These are phyloP conservation scores for Cromileptes altivelis DNA, from an alignment of 2,113 vertebrate species.

Conservation along the genomic window DNA sequence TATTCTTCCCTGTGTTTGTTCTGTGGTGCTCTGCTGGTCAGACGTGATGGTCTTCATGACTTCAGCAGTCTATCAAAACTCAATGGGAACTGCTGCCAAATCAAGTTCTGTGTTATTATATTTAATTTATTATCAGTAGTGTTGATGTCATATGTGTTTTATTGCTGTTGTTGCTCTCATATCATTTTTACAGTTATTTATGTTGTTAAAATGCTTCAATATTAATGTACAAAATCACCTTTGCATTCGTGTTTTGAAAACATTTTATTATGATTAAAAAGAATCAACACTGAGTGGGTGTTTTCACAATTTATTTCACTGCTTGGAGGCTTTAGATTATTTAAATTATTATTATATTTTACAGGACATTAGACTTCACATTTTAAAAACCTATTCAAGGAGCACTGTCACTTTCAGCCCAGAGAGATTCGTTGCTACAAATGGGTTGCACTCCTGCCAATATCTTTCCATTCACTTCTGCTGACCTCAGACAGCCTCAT, in stretches of 20 bases:
- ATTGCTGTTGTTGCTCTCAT: neutral
- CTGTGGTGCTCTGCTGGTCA: conserved; percentile 50
- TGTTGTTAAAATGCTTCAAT: conserved; percentile 1
- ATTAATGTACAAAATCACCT: neutral
- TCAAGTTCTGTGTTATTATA: neutral
- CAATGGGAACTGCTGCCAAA: conserved; percentile 38
- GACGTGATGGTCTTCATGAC: neutral
- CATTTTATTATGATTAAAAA: conserved; percentile 26
- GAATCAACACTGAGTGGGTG: neutral
- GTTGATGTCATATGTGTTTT: neutral
- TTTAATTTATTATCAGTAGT: neutral
- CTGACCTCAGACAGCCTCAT: neutral
- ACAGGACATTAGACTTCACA: neutral
- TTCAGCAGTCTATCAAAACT: conserved; percentile 9
- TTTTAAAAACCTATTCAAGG: neutral
- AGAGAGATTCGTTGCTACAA: neutral
- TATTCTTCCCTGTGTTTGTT: neutral
- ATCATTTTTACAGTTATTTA: neutral
- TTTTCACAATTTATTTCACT: neutral
- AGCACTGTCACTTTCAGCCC: neutral
- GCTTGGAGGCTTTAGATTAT: neutral
- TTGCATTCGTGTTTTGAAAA: conserved; percentile 3
- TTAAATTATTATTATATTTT: neutral
- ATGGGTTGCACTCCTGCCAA: neutral
- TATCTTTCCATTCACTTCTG: neutral